phyloP scores from a whole-genome alignment of 2,888 invertebrate genomes.

The Tortricodes alternella region DNA sequence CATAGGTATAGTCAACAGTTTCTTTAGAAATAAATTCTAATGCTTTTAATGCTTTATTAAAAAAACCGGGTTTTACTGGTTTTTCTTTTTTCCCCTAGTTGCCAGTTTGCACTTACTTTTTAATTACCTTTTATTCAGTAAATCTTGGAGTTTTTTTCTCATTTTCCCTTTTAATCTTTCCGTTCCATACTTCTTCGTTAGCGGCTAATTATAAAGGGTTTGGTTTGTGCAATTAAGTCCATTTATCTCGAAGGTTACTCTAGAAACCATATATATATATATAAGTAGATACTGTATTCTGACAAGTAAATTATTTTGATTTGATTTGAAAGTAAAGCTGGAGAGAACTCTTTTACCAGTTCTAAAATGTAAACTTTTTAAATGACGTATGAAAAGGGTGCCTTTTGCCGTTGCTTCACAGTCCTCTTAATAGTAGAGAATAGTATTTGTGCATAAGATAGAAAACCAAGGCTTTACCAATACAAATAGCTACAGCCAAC shows the following conservation, averaged over 20 bases:
- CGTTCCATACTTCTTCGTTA: conserved; percentile 23
- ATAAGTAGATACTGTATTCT: too few species aligned
- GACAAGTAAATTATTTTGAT: too few species aligned
- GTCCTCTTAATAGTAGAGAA: too few species aligned
- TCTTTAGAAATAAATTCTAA: too few species aligned
- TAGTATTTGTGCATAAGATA: too few species aligned
- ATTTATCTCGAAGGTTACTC: conserved; percentile 6
- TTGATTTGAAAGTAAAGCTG: too few species aligned
- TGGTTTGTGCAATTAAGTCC: conserved; percentile 15
- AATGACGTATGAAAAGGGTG: too few species aligned
- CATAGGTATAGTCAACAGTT: too few species aligned
- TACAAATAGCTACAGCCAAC: neutral
- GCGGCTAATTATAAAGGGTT: conserved; percentile 15
- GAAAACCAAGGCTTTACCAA: neutral
- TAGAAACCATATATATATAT: too few species aligned
- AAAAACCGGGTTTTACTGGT: neutral
- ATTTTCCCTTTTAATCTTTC: neutral
- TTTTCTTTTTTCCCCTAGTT: neutral
- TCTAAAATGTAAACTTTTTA: too few species aligned
- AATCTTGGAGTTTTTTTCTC: conserved; percentile 4
- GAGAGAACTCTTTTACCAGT: too few species aligned
- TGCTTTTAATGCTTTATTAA: neutral
- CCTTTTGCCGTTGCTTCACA: too few species aligned
- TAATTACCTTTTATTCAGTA: conserved; percentile 23
- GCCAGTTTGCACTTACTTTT: conserved; percentile 15